Conservation (phyloP, 2,888 invertebrate species). For the Tetramorium bicarinatum region DNA sequence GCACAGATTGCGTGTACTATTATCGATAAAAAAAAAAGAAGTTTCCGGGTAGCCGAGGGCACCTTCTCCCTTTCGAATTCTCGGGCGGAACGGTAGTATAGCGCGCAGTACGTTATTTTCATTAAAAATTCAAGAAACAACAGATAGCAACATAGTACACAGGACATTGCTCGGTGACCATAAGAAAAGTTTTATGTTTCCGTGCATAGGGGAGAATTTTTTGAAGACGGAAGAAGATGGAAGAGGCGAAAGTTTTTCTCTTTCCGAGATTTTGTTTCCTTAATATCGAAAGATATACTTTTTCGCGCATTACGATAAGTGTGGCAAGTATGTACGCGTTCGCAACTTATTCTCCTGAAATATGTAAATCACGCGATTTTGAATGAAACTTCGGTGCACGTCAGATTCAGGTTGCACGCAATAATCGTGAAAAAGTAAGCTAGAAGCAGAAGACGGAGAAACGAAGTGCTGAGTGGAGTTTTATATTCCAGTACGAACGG, state of each 20-base stretch:
- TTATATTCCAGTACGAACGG: neutral
- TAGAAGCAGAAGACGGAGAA: neutral
- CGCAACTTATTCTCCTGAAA: neutral
- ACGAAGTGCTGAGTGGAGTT: neutral
- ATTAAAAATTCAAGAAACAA: constrained; percentile 34
- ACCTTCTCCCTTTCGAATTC: neutral
- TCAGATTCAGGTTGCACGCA: neutral
- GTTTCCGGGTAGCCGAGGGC: neutral
- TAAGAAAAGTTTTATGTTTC: neutral
- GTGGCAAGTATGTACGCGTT: neutral
- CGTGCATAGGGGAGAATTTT: neutral
- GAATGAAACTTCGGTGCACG: neutral
- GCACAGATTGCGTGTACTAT: neutral
- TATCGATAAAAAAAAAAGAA: constrained; percentile 16
- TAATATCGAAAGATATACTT: neutral
- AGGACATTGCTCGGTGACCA: neutral
- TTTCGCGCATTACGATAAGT: neutral
- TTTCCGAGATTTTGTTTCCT: neutral
- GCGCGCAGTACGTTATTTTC: neutral
- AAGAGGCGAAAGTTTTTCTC: neutral
- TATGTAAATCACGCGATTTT: constrained; percentile 4
- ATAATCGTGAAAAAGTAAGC: constrained; percentile 13
- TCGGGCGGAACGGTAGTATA: neutral
- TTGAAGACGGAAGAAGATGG: neutral
- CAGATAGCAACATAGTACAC: neutral